Conservation (phyloP, 2,797 vertebrate genomes). For the Micromesistius poutassou region DNA sequence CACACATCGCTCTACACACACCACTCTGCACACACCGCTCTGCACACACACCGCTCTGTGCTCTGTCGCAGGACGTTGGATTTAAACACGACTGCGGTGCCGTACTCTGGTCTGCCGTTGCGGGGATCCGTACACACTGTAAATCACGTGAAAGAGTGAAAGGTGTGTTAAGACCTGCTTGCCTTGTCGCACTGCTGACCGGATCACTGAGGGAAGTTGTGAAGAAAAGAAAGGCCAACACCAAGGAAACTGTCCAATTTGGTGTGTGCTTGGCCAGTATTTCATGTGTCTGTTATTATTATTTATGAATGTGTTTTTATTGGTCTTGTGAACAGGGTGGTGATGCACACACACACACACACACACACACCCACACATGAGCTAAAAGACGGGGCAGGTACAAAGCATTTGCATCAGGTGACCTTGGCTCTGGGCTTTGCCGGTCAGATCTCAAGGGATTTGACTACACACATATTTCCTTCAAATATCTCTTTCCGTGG, state of each 20-base stretch:
- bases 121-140: not conserved
- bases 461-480: constrained; percentile 15
- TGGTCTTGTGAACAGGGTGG: constrained; percentile 1
- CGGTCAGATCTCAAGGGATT: constrained; percentile 6
- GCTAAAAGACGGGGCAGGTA: constrained; percentile 18
- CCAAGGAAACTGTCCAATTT: not conserved
- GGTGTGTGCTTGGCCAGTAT: not conserved
- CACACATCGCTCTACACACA: too few relatives aligned
- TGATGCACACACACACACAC: constrained; percentile 25
- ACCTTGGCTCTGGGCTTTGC: constrained; percentile 2
- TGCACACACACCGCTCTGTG: not conserved
- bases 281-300: too few relatives aligned
- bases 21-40: too few relatives aligned
- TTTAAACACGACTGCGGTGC: not conserved
- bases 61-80: not conserved
- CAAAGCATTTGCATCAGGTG: constrained; percentile 42
- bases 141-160: not conserved
- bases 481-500: not conserved
- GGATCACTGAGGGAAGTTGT: not conserved
- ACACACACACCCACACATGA: constrained; percentile 20
- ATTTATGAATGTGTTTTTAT: not conserved
- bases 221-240: not conserved
- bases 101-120: not conserved
- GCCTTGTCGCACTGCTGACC: not conserved
- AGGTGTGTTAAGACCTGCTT: not conserved